Evolutionary conservation across 2,888 invertebrate species (phyloP), one percentile per base, ranked within the genome.

Genomic region (Plemyria rubiginata): DNA sequence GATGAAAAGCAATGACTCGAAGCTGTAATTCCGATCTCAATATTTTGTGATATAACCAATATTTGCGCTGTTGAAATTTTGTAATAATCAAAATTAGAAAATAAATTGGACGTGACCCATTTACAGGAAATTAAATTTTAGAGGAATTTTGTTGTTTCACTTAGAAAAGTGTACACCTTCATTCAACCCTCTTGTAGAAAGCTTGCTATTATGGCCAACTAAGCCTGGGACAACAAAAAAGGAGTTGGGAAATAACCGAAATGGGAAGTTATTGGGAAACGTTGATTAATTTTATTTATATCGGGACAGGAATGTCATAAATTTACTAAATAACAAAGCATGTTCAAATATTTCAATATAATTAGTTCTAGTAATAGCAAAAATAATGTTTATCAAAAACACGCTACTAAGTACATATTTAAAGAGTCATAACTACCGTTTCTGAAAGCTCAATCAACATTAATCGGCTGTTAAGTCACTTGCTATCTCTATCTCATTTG

Each of bases 21-120:
- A 45, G 16, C 8, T 15, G 15, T 43, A 13, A 41, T 45, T 45
- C 16, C 16, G 11, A 11, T 38, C 15, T 36, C 16, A 41, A 41
- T 59, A 59, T 60, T 60, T 50, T 49, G 29, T 28, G 15, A 28
- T 36, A 62, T 32, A 8, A 50, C 49, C 54, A 58, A 51, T 62
- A 62, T 62, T 58, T 62, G 29, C 46, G n/a, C 54, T 46, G 13
- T 40, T 48, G 51, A 57, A 58, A 50, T 65, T 65, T 65, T 60
- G 49, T 52, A 62, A 64, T 70, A 68, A 60, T 65, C 29, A 68
- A 66, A 66, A 67, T 66, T 56, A 55, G 52, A 66, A 67, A 70
- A 66, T 67, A 68, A 70, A 67, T 70, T 68, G 65, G 60, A 46
- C 46, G 62, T 29, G 58, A 60, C 62, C 57, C 32, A 51, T 57